A percentile compares a stretch with the other conserved stretches of the same genome.
Evolutionary conservation across 2,113 vertebrate genomes (phyloP).

Genomic region (Hiodon alosoides): DNA sequence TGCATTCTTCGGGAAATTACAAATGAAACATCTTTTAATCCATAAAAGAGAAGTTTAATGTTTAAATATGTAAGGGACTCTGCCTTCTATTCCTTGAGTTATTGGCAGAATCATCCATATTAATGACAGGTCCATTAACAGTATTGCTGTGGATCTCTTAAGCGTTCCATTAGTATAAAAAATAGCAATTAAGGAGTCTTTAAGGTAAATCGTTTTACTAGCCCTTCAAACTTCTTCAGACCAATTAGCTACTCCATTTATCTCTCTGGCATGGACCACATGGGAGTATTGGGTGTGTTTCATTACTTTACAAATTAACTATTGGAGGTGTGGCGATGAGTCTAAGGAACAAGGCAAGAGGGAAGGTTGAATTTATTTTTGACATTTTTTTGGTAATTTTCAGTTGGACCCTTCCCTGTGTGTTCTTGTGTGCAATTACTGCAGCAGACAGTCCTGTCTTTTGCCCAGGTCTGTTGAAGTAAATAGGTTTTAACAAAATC

Average conservation of each 20-base stretch:
- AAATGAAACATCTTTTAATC: constrained; percentile 27
- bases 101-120: constrained; percentile 55
- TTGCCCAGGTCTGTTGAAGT: not conserved
- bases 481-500: not conserved
- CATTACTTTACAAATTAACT: constrained; percentile 42
- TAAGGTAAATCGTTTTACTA: constrained; percentile 52
- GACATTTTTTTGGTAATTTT: not conserved
- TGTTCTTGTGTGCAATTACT: not conserved
- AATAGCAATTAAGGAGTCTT: constrained; percentile 58
- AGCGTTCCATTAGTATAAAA: constrained; percentile 64
- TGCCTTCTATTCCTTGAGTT: constrained; percentile 41
- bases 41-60: constrained; percentile 23
- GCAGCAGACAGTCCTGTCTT: not conserved
- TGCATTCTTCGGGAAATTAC: constrained; percentile 3
- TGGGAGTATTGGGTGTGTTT: constrained; percentile 42
- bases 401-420: not conserved
- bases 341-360: constrained; percentile 4
- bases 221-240: constrained; percentile 49
- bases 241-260: constrained; percentile 57
- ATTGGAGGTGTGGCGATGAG: constrained; percentile 26
- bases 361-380: not conserved
- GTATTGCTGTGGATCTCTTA: constrained; percentile 50
- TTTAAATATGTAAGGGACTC: constrained; percentile 41
- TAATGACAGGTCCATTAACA: constrained; percentile 58
- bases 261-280: constrained; percentile 48